Conservation (phyloP, 1,140 invertebrate species). For the Eupristina koningsbergeri region DNA sequence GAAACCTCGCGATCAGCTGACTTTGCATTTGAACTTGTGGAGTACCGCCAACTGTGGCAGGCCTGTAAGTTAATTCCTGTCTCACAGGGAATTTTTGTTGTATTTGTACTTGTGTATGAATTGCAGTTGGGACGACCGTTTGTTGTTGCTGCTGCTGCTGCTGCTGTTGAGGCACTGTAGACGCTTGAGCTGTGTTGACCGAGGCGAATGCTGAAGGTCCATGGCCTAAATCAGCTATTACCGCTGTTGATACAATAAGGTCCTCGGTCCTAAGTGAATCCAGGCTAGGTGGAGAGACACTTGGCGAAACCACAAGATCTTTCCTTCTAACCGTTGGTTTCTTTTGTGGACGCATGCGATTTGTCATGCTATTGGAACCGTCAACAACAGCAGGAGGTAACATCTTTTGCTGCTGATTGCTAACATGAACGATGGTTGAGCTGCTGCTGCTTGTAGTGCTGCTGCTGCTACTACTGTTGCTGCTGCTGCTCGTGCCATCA, state of each 20-base stretch:
- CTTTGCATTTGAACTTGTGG: slow-evolving; percentile 61
- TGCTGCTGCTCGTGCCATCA: slow-evolving; percentile 75
- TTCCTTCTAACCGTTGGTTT: slow-evolving; percentile 70
- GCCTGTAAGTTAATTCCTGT: slow-evolving; percentile 65
- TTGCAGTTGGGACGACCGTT: slow-evolving; percentile 40
- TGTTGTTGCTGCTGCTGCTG: slow-evolving; percentile 44
- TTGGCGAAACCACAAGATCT: slow-evolving; percentile 61
- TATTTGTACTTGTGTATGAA: slow-evolving; percentile 68
- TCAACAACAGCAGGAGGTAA: slow-evolving; percentile 72
- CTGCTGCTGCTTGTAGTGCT: slow-evolving; percentile 61
- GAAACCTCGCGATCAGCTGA: slow-evolving; percentile 63
- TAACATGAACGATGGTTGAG: slow-evolving; percentile 61
- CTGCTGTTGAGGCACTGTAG: slow-evolving; percentile 66
- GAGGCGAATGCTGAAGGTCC: slow-evolving; percentile 67
- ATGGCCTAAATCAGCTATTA: slow-evolving; percentile 60
- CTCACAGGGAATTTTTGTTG: slow-evolving; percentile 69
- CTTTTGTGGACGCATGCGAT: slow-evolving; percentile 71
- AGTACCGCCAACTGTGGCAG: slow-evolving; percentile 22
- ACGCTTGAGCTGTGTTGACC: slow-evolving; percentile 68
- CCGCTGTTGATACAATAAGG: slow-evolving; percentile 58
- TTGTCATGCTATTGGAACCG: slow-evolving; percentile 63
- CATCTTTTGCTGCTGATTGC: slow-evolving; percentile 66
- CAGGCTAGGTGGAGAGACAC: slow-evolving; percentile 65
- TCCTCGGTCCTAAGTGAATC: slow-evolving; percentile 68
- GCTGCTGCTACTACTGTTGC: slow-evolving; percentile 61